phyloP scores from a whole-genome alignment of 2,888 invertebrate species.

The Hemistola chrysoprasaria region DNA sequence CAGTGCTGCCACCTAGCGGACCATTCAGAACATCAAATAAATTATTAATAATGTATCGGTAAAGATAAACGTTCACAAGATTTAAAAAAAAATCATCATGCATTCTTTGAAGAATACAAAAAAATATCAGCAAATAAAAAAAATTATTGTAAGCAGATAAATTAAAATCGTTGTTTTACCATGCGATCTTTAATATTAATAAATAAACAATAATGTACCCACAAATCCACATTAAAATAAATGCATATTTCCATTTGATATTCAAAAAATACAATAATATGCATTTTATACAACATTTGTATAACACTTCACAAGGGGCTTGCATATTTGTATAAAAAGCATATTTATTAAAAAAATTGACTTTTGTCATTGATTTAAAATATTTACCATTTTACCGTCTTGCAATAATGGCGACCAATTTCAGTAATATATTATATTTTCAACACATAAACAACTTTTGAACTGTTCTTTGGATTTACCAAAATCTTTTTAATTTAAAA shows the following conservation, averaged over 20 bases:
- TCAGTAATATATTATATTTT: constrained; percentile 1
- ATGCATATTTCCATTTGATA: constrained; percentile 50
- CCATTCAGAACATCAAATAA: constrained; percentile 49
- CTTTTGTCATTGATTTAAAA: constrained; percentile 36
- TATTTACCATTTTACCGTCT: constrained; percentile 23
- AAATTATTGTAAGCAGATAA: constrained; percentile 60
- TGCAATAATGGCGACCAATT: constrained; percentile 5
- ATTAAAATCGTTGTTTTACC: constrained; percentile 69
- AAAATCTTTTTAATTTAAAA: no score
- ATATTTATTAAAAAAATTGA: constrained; percentile 21
- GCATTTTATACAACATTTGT: constrained; percentile 32
- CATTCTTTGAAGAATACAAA: constrained; percentile 46
- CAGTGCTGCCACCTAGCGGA: no score
- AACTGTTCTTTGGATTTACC: constrained; percentile 3
- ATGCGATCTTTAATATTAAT: constrained; percentile 46
- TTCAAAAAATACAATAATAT: no score
- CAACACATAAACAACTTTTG: no score
- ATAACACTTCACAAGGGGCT: neutral
- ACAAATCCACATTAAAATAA: constrained; percentile 59
- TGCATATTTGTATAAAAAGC: constrained; percentile 23
- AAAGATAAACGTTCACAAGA: constrained; percentile 38
- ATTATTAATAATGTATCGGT: constrained; percentile 27
- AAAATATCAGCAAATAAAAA: constrained; percentile 65
- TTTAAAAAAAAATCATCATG: constrained; percentile 48
- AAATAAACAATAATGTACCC: constrained; percentile 43